These are phyloP conservation scores for Aphelocoma coerulescens DNA, from an alignment of 2,113 vertebrate species.

Conservation along the genomic window DNA sequence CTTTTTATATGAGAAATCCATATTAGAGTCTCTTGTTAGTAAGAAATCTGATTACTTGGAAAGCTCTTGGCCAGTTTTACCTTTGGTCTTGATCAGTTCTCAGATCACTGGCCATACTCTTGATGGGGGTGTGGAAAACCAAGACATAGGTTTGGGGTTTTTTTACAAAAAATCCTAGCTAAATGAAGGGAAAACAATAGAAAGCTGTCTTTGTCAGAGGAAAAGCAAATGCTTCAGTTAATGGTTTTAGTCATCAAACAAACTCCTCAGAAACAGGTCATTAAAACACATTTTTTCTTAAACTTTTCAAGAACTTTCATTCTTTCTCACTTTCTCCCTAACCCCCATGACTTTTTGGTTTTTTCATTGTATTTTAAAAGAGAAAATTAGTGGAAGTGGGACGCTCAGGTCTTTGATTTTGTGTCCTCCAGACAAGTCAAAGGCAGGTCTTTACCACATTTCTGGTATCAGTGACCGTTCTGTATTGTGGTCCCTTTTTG, in stretches of 20 bases:
- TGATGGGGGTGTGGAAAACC: background rate
- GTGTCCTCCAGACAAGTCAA: background rate
- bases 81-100: background rate
- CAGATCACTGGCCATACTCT: background rate
- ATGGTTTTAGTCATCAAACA: background rate
- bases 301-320: background rate
- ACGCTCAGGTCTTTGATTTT: background rate
- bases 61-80: background rate
- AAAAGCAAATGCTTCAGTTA: background rate
- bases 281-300: background rate
- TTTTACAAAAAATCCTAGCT: background rate
- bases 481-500: background rate
- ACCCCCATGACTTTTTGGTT: rapidly evolving
- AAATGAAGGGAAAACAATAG: background rate
- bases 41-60: background rate
- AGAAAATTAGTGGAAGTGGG: background rate
- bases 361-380: background rate
- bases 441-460: background rate
- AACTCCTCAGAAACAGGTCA: background rate
- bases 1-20: background rate
- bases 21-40: background rate
- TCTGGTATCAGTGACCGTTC: background rate
- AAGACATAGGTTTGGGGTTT: background rate
- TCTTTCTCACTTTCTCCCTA: background rate
- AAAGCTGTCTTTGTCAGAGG: background rate